These are phyloP conservation scores for Platysternon megacephalum DNA, from an alignment of 2,113 vertebrate species.

Conservation along the genomic window DNA sequence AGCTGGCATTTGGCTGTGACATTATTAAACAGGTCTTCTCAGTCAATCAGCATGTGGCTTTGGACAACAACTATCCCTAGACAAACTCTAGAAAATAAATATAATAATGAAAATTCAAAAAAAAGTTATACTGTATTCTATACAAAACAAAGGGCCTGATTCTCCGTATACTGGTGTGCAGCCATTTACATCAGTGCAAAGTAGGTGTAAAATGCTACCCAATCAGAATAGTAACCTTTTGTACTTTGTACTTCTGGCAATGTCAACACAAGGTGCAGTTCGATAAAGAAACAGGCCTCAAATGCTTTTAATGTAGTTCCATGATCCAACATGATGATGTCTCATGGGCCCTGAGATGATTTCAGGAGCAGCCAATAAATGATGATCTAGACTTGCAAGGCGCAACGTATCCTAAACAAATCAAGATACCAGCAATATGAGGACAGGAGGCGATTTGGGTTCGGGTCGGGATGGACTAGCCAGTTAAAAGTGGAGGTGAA, in stretches of 20 bases:
- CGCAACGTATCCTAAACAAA: background rate
- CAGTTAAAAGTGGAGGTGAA: conserved; percentile 5
- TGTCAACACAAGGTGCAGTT: background rate
- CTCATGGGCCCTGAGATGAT: background rate
- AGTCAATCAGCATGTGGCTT: background rate
- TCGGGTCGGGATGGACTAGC: background rate
- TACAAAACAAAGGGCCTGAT: background rate
- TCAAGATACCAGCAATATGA: background rate
- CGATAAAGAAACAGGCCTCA: background rate
- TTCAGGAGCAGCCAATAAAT: background rate
- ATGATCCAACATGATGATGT: background rate
- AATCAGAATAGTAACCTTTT: background rate
- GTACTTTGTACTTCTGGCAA: background rate
- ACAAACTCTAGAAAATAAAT: background rate
- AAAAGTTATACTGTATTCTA: background rate
- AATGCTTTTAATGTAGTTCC: background rate
- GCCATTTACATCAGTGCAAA: conserved; percentile 7
- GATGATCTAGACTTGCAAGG: background rate
- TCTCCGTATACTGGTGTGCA: background rate
- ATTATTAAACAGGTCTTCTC: background rate
- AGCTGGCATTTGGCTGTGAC: background rate
- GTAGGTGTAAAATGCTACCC: background rate
- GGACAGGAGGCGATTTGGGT: background rate
- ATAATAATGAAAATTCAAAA: background rate
- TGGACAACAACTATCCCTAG: background rate